Conservation (phyloP, 1,140 invertebrate genomes). For the Neuroterus valhalla region DNA sequence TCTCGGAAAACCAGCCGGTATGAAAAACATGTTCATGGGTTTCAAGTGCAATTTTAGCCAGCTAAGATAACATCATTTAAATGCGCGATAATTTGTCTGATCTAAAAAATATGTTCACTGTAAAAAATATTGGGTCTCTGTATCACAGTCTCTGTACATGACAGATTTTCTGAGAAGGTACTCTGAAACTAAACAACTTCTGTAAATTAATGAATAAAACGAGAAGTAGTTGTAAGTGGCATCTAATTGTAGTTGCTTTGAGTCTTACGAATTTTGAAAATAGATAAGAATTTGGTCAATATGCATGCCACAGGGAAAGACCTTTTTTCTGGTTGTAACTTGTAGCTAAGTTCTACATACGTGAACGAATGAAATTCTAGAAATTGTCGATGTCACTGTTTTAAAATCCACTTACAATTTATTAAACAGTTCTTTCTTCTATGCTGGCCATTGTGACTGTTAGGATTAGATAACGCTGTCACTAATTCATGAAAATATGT, state of each 20-base stretch:
- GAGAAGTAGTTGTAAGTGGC: slow-evolving; percentile 14
- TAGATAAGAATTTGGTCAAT: slow-evolving; percentile 39
- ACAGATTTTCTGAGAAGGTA: background rate
- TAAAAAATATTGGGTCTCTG: background rate
- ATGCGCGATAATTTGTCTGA: background rate
- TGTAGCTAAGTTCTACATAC: background rate
- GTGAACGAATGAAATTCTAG: slow-evolving; percentile 8
- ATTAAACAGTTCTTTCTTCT: slow-evolving; percentile 20
- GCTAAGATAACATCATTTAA: background rate
- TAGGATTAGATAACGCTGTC: slow-evolving; percentile 18
- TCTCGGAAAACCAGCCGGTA: background rate
- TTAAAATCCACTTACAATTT: slow-evolving; percentile 16
- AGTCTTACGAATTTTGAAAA: slow-evolving; percentile 23
- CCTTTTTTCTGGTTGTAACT: no score
- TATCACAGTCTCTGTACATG: background rate
- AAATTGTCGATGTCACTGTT: slow-evolving; percentile 12
- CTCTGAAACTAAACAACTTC: no score
- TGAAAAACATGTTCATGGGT: background rate
- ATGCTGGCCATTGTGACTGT: slow-evolving; percentile 17
- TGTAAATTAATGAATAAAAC: background rate
- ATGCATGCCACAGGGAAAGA: slow-evolving; percentile 38
- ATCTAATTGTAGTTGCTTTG: slow-evolving; percentile 13
- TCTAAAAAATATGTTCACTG: background rate
- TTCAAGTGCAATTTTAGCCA: slow-evolving; percentile 15
- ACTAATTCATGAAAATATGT: slow-evolving; percentile 18